Evolutionary conservation across 2,113 vertebrate genomes (phyloP).

Genomic region (Phoxinus phoxinus): DNA sequence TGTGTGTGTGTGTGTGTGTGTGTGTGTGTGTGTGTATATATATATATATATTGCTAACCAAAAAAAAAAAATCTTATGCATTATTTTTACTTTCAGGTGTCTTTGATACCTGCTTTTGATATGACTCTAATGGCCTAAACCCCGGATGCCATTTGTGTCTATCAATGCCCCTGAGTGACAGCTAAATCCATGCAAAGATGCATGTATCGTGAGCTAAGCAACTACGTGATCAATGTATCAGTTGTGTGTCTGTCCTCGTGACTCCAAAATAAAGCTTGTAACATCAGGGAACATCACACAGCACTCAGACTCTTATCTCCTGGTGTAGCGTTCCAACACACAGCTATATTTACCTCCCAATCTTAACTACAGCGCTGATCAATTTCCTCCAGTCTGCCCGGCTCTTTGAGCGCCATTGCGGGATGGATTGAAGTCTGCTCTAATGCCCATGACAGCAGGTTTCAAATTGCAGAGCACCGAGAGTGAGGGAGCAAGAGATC

Average conservation of each 20-base stretch:
- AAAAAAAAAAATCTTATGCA: not conserved
- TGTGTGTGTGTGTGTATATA: no score
- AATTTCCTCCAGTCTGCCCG: slow-evolving; percentile 52
- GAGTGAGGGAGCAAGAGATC: not conserved
- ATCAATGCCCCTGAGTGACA: slow-evolving; percentile 31
- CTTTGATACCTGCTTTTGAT: not conserved
- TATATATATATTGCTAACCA: not conserved
- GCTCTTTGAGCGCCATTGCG: slow-evolving; percentile 40
- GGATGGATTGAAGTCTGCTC: slow-evolving; percentile 60
- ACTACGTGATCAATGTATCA: slow-evolving; percentile 40
- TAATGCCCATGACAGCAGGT: slow-evolving; percentile 45
- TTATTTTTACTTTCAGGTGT: not conserved
- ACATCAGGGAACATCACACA: slow-evolving; percentile 29
- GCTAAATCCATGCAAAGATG: slow-evolving; percentile 28
- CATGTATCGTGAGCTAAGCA: slow-evolving; percentile 24
- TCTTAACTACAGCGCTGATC: slow-evolving; percentile 58
- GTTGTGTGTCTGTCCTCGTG: slow-evolving; percentile 22
- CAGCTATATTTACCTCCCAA: slow-evolving; percentile 60
- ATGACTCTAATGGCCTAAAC: not conserved
- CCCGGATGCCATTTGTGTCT: slow-evolving; percentile 12
- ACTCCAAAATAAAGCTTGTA: slow-evolving; percentile 41
- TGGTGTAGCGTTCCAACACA: slow-evolving; percentile 40
- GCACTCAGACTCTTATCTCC: slow-evolving; percentile 47
- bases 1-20: no score
- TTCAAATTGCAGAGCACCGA: slow-evolving; percentile 54